phyloP scores from a whole-genome alignment of 1,140 invertebrate genomes.

The Lysiphlebus fabarum region DNA sequence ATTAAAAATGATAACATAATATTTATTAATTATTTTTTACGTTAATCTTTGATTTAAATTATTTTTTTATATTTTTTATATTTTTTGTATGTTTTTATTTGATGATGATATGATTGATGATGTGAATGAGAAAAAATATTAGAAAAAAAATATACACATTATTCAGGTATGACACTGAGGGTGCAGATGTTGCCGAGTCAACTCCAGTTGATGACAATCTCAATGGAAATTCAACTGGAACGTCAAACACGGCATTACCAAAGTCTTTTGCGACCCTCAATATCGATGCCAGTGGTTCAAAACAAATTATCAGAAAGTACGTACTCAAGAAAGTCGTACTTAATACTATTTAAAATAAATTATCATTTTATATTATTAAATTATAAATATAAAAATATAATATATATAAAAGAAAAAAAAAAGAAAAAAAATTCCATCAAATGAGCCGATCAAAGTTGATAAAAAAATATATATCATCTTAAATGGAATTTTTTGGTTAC shows the following conservation, averaged over 20 bases:
- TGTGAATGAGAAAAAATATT: not conserved
- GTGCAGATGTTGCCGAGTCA: slow-evolving; percentile 42
- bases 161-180: slow-evolving; percentile 49
- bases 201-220: slow-evolving; percentile 49
- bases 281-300: slow-evolving; percentile 29
- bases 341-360: not conserved
- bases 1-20: too few relatives aligned
- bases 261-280: slow-evolving; percentile 33
- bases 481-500: too few relatives aligned
- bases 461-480: too few relatives aligned
- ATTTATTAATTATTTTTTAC: too few relatives aligned
- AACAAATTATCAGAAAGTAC: slow-evolving; percentile 40
- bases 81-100: not conserved
- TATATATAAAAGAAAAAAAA: slow-evolving; percentile 1
- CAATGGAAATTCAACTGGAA: slow-evolving; percentile 44
- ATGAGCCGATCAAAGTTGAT: too few relatives aligned
- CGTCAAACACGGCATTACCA: slow-evolving; percentile 34
- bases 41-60: too few relatives aligned
- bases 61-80: not conserved
- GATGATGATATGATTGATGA: too few relatives aligned
- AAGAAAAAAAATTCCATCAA: not conserved
- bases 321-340: slow-evolving; percentile 35
- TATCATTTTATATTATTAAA: not conserved
- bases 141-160: slow-evolving; percentile 22
- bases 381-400: too few relatives aligned